These are phyloP conservation scores for Chaitophorus viminalis DNA, from an alignment of 2,888 invertebrate species.

Conservation along the genomic window DNA sequence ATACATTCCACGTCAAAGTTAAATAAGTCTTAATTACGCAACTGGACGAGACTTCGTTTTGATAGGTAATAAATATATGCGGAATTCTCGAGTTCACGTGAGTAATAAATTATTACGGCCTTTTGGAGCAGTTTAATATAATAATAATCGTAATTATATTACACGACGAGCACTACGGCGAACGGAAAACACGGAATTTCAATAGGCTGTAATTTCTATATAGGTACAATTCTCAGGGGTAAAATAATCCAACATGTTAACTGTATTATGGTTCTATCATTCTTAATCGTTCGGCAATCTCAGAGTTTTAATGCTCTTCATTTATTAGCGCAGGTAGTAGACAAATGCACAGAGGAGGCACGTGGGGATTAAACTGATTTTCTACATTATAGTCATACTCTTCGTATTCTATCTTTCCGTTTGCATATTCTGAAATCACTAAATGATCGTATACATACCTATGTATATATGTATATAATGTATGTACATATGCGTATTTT, in stretches of 20 bases:
- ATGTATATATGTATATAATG: too few species aligned
- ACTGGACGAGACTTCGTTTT: too few species aligned
- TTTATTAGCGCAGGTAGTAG: not conserved
- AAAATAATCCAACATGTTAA: not conserved
- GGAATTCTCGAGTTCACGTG: too few species aligned
- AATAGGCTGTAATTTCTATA: not conserved
- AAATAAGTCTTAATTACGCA: too few species aligned
- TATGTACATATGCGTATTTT: too few species aligned
- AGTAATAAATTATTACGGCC: too few species aligned
- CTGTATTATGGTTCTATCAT: not conserved
- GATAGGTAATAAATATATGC: too few species aligned
- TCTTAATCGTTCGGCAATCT: not conserved
- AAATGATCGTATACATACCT: not conserved
- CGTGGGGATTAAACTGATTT: not conserved
- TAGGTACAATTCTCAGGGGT: not conserved
- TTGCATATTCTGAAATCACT: not conserved
- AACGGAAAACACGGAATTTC: not conserved
- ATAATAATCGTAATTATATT: too few species aligned
- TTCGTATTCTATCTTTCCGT: not conserved
- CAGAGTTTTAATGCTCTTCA: not conserved
- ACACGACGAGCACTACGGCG: not conserved
- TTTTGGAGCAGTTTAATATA: too few species aligned
- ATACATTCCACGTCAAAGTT: too few species aligned
- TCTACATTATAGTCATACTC: not conserved
- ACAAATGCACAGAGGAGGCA: not conserved